phyloP scores from a whole-genome alignment of 1,140 invertebrate species.

The Papilio helenus region DNA sequence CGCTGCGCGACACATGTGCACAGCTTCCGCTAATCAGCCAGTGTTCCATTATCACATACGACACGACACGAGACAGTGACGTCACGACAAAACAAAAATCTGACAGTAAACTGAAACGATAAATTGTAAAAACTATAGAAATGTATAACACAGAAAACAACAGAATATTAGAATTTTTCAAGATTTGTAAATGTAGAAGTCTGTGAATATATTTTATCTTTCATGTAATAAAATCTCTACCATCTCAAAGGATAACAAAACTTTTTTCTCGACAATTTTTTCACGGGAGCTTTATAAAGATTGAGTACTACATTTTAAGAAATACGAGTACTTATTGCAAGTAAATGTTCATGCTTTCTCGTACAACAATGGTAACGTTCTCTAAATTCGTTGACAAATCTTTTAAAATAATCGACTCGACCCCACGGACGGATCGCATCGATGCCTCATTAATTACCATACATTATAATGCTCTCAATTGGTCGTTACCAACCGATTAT shows the following conservation, averaged over 20 bases:
- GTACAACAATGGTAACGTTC: constrained; percentile 46
- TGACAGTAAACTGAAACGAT: too few species aligned
- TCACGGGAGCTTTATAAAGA: too few species aligned
- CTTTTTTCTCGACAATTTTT: too few species aligned
- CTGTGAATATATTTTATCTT: too few species aligned
- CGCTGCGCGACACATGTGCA: constrained; percentile 62
- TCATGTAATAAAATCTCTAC: too few species aligned
- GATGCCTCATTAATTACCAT: constrained; percentile 68
- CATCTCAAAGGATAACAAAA: too few species aligned
- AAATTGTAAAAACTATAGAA: too few species aligned
- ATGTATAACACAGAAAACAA: too few species aligned
- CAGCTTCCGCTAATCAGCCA: constrained; percentile 56
- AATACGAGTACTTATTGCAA: not conserved
- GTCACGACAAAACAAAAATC: not conserved
- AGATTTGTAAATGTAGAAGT: too few species aligned
- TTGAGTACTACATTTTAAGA: not conserved
- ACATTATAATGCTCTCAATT: constrained; percentile 62
- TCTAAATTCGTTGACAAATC: constrained; percentile 69
- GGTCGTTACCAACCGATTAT: constrained; percentile 51
- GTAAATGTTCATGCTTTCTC: not conserved
- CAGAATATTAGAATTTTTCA: too few species aligned
- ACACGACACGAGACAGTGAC: not conserved
- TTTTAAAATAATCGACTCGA: constrained; percentile 62
- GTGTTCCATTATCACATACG: constrained; percentile 47
- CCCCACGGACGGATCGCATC: constrained; percentile 63